Evolutionary conservation across 2,797 vertebrate species (phyloP).

Genomic region (Rhincodon typus): DNA sequence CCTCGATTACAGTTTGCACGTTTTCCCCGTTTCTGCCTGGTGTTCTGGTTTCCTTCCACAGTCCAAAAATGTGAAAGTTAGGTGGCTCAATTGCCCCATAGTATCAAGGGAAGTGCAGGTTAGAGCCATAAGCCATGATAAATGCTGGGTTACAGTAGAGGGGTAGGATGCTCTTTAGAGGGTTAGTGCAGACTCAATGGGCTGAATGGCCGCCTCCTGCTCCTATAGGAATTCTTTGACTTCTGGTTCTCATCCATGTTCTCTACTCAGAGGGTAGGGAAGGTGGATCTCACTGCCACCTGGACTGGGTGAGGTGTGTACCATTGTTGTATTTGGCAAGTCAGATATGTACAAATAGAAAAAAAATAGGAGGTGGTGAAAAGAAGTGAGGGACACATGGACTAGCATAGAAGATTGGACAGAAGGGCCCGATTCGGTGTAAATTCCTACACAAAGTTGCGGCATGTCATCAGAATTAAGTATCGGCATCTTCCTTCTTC

Average conservation of each 20-base stretch:
- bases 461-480: background rate
- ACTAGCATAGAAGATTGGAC: background rate
- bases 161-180: no score
- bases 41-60: no score
- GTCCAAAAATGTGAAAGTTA: no score
- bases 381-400: background rate
- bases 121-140: no score
- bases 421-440: background rate
- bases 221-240: no score
- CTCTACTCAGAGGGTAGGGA: background rate
- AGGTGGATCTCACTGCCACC: background rate
- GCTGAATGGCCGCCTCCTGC: no score
- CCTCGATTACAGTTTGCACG: no score
- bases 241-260: background rate
- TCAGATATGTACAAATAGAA: background rate
- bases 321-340: background rate
- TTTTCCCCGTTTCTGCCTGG: no score
- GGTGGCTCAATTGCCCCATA: no score
- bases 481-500: background rate
- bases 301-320: background rate
- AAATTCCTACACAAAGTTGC: background rate
- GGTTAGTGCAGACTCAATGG: no score
- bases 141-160: no score
- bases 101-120: no score
- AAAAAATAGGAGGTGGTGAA: background rate